A percentile compares a stretch with the other conserved stretches of the same genome.
These are phyloP conservation scores for Mycetomoellerius zeteki DNA, from an alignment of 1,140 invertebrate species.

Conservation along the genomic window DNA sequence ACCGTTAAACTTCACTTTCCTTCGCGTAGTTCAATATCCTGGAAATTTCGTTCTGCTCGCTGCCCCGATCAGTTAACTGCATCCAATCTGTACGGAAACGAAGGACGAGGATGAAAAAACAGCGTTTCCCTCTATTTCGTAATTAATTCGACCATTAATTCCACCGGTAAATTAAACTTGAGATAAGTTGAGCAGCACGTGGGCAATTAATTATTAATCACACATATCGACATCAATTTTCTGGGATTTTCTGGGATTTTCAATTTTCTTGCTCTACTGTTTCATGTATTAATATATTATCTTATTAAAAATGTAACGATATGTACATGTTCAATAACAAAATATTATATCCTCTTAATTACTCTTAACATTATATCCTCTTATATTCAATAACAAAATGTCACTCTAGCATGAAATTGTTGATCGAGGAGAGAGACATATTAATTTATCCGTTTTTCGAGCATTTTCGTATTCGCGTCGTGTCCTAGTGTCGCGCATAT, in stretches of 20 bases:
- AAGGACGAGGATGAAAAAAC: conserved; percentile 12
- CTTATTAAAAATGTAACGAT: neutral
- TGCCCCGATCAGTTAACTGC: conserved; percentile 47
- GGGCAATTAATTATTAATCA: conserved; percentile 26
- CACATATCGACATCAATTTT: conserved; percentile 20
- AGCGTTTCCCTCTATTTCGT: conserved; percentile 12
- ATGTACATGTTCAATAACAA: neutral
- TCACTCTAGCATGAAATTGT: neutral
- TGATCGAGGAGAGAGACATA: neutral
- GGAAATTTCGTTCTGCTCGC: conserved; percentile 37
- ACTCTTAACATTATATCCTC: neutral
- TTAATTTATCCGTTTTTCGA: conserved; percentile 1
- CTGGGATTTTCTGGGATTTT: neutral
- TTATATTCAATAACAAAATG: neutral
- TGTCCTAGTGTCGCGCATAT: neutral
- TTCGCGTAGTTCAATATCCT: conserved; percentile 27
- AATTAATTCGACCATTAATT: conserved; percentile 57
- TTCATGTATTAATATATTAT: conserved; percentile 1
- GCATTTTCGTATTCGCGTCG: neutral
- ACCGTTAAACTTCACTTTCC: conserved; percentile 48
- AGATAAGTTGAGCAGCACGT: conserved; percentile 14
- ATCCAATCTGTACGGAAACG: conserved; percentile 41
- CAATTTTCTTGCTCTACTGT: neutral
- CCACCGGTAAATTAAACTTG: conserved; percentile 20
- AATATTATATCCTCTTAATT: neutral